Evolutionary conservation across 2,797 vertebrate species (phyloP).

Genomic region (Gymnocypris eckloni): DNA sequence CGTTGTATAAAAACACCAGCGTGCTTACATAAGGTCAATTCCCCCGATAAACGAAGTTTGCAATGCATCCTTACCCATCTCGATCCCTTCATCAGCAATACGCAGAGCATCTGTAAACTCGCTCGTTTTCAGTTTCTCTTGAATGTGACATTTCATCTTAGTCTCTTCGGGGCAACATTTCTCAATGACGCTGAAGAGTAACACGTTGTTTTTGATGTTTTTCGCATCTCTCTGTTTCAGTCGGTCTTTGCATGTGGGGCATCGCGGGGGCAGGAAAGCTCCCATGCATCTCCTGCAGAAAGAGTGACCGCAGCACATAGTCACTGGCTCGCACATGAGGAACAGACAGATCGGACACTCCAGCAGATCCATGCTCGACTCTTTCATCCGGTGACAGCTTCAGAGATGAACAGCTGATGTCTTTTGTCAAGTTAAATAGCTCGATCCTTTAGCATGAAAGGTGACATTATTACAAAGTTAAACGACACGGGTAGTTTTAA

Average conservation of each 20-base stretch:
- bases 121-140: conserved; percentile 72
- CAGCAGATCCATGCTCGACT: conserved; percentile 77
- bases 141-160: conserved; percentile 71
- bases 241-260: conserved; percentile 79
- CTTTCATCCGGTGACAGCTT: conserved; percentile 22
- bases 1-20: background rate
- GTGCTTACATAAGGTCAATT: background rate
- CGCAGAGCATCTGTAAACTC: conserved; percentile 81
- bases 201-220: conserved; percentile 77
- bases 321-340: conserved; percentile 85
- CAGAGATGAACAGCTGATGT: conserved; percentile 16
- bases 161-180: conserved; percentile 79
- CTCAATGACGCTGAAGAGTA: conserved; percentile 82
- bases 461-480: conserved; percentile 27
- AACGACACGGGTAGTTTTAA: background rate
- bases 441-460: background rate
- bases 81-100: conserved; percentile 76
- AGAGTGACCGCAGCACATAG: conserved; percentile 87
- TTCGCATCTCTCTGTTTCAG: conserved; percentile 74
- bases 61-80: conserved; percentile 76
- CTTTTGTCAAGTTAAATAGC: background rate
- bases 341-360: conserved; percentile 83
- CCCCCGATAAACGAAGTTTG: background rate
- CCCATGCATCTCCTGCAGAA: conserved; percentile 84
- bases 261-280: conserved; percentile 72